phyloP scores from a whole-genome alignment of 64 coral and sea anemone species.

The Montipora foliosa region DNA sequence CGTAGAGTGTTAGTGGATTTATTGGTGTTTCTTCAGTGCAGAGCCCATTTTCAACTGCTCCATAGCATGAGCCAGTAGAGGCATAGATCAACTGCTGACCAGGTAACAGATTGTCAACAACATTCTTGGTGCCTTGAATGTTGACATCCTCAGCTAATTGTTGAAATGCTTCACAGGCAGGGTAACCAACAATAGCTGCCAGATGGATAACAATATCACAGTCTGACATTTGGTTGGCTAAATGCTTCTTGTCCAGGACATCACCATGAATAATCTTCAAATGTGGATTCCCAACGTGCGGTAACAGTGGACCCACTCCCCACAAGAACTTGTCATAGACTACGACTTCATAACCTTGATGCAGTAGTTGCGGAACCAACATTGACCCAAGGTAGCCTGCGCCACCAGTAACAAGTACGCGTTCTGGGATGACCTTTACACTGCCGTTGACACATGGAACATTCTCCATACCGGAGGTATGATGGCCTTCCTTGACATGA shows the following conservation, averaged over 20 bases:
- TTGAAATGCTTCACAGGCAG: slow-evolving; percentile 86
- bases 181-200: slow-evolving; percentile 93
- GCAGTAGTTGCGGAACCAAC: slow-evolving; percentile 76
- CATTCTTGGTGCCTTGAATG: slow-evolving; percentile 84
- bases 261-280: slow-evolving; percentile 84
- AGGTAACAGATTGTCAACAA: slow-evolving; percentile 52
- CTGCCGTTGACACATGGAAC: not conserved
- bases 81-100: slow-evolving; percentile 89
- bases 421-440: slow-evolving; percentile 1
- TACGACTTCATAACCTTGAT: slow-evolving; percentile 67
- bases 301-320: slow-evolving; percentile 73
- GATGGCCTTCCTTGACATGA: slow-evolving; percentile 1
- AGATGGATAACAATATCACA: slow-evolving; percentile 85
- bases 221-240: slow-evolving; percentile 64
- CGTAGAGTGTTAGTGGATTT: slow-evolving; percentile 90
- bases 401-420: slow-evolving; percentile 86
- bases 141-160: slow-evolving; percentile 78
- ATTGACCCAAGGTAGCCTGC: slow-evolving; percentile 93
- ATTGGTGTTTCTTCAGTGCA: slow-evolving; percentile 95
- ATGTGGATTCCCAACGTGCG: slow-evolving; percentile 51
- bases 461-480: not conserved
- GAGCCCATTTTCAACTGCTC: slow-evolving; percentile 80
- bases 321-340: slow-evolving; percentile 93
- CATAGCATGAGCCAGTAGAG: slow-evolving; percentile 95
- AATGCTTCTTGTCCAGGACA: slow-evolving; percentile 73